phyloP scores from a whole-genome alignment of 2,888 invertebrate species.

The Leptinotarsa juncta region DNA sequence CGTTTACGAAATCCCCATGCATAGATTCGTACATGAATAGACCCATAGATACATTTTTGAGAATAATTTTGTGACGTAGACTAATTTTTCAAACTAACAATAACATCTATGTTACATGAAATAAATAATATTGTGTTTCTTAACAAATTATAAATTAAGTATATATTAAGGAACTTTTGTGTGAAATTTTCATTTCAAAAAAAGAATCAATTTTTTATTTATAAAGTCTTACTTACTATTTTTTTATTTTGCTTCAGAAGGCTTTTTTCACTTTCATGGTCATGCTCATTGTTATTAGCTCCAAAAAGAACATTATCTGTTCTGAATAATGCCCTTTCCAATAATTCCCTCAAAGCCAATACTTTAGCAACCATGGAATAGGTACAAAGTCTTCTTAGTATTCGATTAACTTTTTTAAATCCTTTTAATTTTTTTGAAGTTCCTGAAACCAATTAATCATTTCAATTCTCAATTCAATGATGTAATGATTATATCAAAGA shows the following conservation, averaged over 20 bases:
- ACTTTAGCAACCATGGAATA: slow-evolving; percentile 79
- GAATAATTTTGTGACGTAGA: no score
- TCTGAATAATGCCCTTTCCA: slow-evolving; percentile 79
- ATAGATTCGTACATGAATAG: no score
- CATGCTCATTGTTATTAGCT: slow-evolving; percentile 68
- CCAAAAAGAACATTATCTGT: slow-evolving; percentile 78
- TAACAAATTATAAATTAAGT: no score
- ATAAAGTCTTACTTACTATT: slow-evolving; percentile 68
- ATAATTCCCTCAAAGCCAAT: slow-evolving; percentile 77
- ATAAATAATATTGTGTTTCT: no score
- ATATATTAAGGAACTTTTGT: no score
- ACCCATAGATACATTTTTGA: no score
- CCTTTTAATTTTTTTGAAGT: slow-evolving; percentile 73
- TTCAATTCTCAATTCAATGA: background rate
- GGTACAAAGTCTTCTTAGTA: slow-evolving; percentile 75
- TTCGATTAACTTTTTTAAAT: slow-evolving; percentile 72
- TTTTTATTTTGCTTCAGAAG: slow-evolving; percentile 82
- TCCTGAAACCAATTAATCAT: slow-evolving; percentile 64
- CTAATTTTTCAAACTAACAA: background rate
- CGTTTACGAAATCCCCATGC: no score
- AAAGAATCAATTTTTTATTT: slow-evolving; percentile 6
- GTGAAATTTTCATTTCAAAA: background rate
- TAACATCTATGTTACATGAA: background rate
- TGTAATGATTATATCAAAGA: background rate
- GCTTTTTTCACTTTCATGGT: slow-evolving; percentile 66